Evolutionary conservation across 2,113 vertebrate species (phyloP).

Genomic region (Xerus inauris): DNA sequence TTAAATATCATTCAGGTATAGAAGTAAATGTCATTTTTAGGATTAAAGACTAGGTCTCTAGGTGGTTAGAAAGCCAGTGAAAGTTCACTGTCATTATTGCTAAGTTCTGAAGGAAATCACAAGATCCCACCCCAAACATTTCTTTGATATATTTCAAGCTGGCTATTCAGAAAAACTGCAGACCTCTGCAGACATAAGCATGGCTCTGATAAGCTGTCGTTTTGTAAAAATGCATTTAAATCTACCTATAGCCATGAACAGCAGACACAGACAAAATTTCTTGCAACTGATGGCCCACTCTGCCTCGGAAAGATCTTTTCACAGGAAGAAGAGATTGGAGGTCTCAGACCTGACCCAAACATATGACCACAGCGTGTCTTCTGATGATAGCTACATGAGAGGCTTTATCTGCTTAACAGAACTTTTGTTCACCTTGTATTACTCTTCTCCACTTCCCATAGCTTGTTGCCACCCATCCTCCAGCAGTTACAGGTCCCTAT

Average conservation of each 20-base stretch:
- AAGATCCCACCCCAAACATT: not conserved
- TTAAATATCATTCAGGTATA: not conserved
- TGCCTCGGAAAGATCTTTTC: not conserved
- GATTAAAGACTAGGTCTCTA: not conserved
- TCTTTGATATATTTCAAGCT: not conserved
- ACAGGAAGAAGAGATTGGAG: not conserved
- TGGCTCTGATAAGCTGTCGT: too few species aligned
- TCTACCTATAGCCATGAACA: not conserved
- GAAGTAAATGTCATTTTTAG: constrained; percentile 1
- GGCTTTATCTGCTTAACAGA: not conserved
- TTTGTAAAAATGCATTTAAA: not conserved
- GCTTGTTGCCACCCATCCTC: not conserved
- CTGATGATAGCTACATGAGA: not conserved
- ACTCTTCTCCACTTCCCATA: not conserved
- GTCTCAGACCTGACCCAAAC: not conserved
- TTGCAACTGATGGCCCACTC: not conserved
- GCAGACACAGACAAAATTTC: not conserved
- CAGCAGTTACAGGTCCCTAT: fast-evolving
- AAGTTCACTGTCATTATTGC: not conserved
- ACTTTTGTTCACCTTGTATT: not conserved
- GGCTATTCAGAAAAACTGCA: not conserved
- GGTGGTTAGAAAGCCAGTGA: not conserved
- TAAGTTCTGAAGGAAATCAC: not conserved
- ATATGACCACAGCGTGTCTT: too few species aligned
- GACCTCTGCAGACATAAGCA: not conserved